A percentile compares a stretch with the other conserved stretches of the same genome.
Conservation (phyloP, 2,888 invertebrate species). For the Hirudinaria manillensis region DNA sequence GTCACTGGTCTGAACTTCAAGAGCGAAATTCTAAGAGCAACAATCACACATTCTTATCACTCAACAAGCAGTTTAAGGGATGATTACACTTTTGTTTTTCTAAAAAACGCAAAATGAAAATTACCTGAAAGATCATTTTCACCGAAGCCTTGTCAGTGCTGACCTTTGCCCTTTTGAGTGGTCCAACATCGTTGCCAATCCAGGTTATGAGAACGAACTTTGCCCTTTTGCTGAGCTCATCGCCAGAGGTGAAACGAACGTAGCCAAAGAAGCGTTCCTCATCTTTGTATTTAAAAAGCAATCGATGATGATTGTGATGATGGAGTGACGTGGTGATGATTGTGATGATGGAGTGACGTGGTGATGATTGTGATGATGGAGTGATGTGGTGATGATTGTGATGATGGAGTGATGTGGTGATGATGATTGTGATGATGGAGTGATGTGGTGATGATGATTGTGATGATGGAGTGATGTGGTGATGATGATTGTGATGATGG, state of each 20-base stretch:
- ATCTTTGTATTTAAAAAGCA: slow-evolving; percentile 54
- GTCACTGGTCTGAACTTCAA: slow-evolving; percentile 68
- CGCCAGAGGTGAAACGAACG: slow-evolving; percentile 63
- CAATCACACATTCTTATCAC: not conserved
- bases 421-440: not conserved
- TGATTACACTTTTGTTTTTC: too few species aligned
- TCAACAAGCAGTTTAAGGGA: too few species aligned
- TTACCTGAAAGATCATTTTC: slow-evolving; percentile 58
- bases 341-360: not conserved
- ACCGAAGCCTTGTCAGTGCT: slow-evolving; percentile 74
- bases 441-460: not conserved
- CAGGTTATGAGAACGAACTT: slow-evolving; percentile 74
- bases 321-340: not conserved
- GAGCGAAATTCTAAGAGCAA: slow-evolving; percentile 66
- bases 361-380: not conserved
- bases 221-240: slow-evolving; percentile 74
- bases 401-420: not conserved
- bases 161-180: slow-evolving; percentile 74
- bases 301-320: slow-evolving; percentile 12
- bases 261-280: slow-evolving; percentile 72
- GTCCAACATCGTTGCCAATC: slow-evolving; percentile 69
- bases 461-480: not conserved
- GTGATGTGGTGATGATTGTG: not conserved
- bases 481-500: not conserved
- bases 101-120: slow-evolving; percentile 1